Conservation (phyloP, 2,113 vertebrate genomes). For the Rattus rattus region DNA sequence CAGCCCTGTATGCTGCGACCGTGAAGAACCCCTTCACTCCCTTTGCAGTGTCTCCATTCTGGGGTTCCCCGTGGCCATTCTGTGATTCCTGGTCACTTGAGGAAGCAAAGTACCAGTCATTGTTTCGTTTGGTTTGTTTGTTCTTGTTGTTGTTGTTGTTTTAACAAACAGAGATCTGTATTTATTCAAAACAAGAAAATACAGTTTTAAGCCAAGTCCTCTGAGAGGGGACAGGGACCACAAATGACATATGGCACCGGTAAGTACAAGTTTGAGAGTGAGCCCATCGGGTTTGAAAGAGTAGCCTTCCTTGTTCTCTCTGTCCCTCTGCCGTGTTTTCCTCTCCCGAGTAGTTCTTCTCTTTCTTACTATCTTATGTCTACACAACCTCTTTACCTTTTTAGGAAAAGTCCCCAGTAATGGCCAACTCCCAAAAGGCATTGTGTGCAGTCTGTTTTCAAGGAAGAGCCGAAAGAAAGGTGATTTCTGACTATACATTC, state of each 20-base stretch:
- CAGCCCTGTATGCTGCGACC: background rate
- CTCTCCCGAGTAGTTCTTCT: background rate
- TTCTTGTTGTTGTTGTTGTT: background rate
- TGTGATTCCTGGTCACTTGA: background rate
- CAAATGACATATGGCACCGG: background rate
- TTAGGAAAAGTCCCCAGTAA: background rate
- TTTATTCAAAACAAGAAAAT: constrained; percentile 36
- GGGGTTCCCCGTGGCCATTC: background rate
- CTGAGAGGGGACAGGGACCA: background rate
- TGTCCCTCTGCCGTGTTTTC: background rate
- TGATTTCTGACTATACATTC: background rate
- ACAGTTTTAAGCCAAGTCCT: background rate
- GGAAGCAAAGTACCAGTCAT: background rate
- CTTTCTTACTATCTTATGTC: background rate
- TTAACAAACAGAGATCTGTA: background rate
- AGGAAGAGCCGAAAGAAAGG: background rate
- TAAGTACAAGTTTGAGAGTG: background rate
- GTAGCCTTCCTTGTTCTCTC: background rate
- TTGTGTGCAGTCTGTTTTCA: background rate
- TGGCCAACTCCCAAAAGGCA: background rate
- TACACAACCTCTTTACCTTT: background rate
- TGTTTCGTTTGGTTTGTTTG: background rate
- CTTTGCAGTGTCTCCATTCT: background rate
- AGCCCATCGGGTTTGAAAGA: background rate
- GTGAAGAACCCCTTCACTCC: background rate